These are phyloP conservation scores for Crypturellus undulatus DNA, from an alignment of 2,113 vertebrate species.

Conservation along the genomic window DNA sequence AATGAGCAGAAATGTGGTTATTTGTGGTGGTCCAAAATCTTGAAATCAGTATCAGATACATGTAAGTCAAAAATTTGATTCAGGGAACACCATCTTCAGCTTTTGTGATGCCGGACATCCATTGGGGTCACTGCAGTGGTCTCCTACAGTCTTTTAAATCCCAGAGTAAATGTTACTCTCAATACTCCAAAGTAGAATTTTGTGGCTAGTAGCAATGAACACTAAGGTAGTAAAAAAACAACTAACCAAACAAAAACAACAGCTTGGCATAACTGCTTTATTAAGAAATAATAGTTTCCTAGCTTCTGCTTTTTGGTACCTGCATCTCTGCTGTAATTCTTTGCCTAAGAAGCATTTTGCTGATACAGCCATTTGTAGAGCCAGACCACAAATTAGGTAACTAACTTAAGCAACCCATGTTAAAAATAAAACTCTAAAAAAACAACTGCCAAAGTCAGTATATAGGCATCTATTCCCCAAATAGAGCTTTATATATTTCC, in stretches of 20 bases:
- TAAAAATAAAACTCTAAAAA: neutral
- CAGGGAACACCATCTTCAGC: neutral
- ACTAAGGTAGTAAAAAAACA: neutral
- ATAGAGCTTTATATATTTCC: neutral
- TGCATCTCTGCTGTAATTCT: neutral
- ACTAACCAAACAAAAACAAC: neutral
- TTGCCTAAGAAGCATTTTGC: neutral
- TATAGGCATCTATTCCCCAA: neutral
- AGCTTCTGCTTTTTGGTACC: neutral
- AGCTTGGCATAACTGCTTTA: neutral
- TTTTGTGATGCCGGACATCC: neutral
- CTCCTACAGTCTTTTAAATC: neutral
- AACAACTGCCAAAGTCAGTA: fast-evolving
- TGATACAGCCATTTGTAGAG: neutral
- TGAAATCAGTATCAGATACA: neutral
- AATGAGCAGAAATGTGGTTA: neutral
- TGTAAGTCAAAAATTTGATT: neutral
- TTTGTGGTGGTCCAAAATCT: neutral
- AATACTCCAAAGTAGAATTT: neutral
- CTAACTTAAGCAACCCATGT: neutral
- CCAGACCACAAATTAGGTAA: neutral
- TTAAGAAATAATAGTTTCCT: neutral
- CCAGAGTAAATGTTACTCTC: neutral
- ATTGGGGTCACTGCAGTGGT: neutral
- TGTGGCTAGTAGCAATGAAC: neutral